Evolutionary conservation across 2,888 invertebrate genomes (phyloP), one percentile per base, ranked within the genome.

Genomic region (Scaptomyza polygonia): DNA sequence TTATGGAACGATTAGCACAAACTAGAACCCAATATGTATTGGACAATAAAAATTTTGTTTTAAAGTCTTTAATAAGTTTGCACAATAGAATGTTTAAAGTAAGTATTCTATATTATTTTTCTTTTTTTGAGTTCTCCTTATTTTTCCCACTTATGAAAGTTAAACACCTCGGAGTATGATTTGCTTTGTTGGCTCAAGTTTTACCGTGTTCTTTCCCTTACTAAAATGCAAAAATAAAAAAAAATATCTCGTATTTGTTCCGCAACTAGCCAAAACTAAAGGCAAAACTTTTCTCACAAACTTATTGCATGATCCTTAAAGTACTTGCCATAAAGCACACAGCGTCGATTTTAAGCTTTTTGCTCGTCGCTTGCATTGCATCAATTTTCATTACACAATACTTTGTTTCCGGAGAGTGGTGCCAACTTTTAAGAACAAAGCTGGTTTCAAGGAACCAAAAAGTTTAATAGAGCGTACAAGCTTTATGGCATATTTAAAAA

Each of bases 321-420:
- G 7, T 34, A 34, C 34, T n/a, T n/a, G n/a, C 34, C n/a, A n/a
- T n/a, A n/a, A n/a, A n/a, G n/a, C n/a, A n/a, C n/a, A n/a, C n/a
- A 36, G 34, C 34, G 34, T 7, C 6, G 34, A 18, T 16, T 55
- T 55, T 7, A 2, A 2, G 9, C 9, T 11, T 34, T 14, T 30
- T 5, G 6, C 14, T 18, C 39, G 7, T 18, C 21, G 8, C 9
- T 12, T 12, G 16, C n/a, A 39, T 18, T 49, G 27, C 49, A 36
- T 43, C 2, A 42, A 54, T 30, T 52, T 48, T 43, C n/a, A n/a
- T 61, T 14, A 9, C 16, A 54, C 29, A 32, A 54, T 14, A 32
- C 14, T 14, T 14, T 1, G 3, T 36, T 36, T 47, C 7, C 25
- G 29, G 16, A 6, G 5, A 18, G 16, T 3, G 30, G 0, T n/a